These are phyloP conservation scores for Abrostola tripartita DNA, from an alignment of 2,888 invertebrate species.

Conservation along the genomic window DNA sequence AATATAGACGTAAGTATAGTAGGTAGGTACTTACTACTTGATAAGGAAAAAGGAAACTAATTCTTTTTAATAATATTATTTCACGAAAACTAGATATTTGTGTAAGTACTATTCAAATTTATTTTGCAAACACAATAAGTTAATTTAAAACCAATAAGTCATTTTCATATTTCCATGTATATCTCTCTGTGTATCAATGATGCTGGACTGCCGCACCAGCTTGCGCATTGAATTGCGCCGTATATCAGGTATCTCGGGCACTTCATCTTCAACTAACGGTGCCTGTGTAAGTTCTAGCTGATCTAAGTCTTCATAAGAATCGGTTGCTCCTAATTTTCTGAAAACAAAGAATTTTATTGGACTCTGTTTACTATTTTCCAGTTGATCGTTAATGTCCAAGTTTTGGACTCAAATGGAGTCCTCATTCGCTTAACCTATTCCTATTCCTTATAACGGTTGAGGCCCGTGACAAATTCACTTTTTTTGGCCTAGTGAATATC, in stretches of 20 bases:
- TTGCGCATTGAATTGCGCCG: constrained; percentile 90
- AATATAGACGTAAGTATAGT: too few species aligned
- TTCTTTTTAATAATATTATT: background rate
- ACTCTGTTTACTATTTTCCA: too few species aligned
- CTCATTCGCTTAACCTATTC: too few species aligned
- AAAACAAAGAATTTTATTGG: constrained; percentile 30
- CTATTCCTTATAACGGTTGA: too few species aligned
- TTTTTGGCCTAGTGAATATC: too few species aligned
- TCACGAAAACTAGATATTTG: constrained; percentile 2
- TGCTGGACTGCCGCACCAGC: constrained; percentile 93
- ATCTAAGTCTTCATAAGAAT: constrained; percentile 93
- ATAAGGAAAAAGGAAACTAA: too few species aligned
- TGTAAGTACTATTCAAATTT: constrained; percentile 7
- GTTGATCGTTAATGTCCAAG: background rate
- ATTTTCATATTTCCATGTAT: constrained; percentile 94
- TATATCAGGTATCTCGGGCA: constrained; percentile 65
- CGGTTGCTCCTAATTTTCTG: constrained; percentile 87
- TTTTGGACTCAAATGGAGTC: background rate
- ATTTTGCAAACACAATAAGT: background rate
- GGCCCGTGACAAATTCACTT: too few species aligned
- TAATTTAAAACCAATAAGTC: constrained; percentile 94
- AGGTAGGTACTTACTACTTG: too few species aligned
- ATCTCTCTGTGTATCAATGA: constrained; percentile 94
- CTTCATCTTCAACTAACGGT: constrained; percentile 69
- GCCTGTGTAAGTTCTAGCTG: constrained; percentile 84